Percentiles rank a stretch among this genome's conserved stretches.
Evolutionary conservation across 1,140 invertebrate genomes (phyloP).

Genomic region (Drosophila virilis): DNA sequence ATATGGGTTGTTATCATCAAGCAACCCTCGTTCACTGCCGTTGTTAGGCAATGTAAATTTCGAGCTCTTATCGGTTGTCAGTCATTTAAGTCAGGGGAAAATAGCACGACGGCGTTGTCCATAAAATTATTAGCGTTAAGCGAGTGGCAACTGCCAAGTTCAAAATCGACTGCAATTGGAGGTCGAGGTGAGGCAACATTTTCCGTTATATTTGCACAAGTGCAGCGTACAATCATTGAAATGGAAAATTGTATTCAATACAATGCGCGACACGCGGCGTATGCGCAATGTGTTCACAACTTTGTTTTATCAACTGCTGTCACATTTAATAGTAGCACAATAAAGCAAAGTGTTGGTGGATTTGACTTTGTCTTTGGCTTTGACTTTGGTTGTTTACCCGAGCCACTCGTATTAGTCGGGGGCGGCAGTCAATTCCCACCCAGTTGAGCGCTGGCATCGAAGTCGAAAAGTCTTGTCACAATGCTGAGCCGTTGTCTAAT

Average conservation of each 20-base stretch:
- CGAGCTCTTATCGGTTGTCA: conserved; percentile 33
- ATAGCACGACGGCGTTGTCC: conserved; percentile 1
- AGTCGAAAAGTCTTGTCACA: conserved; percentile 38
- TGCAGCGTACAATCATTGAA: conserved; percentile 41
- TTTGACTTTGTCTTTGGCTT: conserved; percentile 44
- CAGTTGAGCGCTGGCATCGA: conserved; percentile 60
- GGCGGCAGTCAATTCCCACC: conserved; percentile 30
- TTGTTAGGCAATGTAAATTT: conserved; percentile 22
- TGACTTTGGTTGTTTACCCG: conserved; percentile 19
- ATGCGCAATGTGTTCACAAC: conserved; percentile 50
- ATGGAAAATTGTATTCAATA: conserved; percentile 23
- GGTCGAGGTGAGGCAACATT: conserved; percentile 33
- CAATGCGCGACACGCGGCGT: conserved; percentile 31
- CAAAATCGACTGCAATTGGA: conserved; percentile 54
- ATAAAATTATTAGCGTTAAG: conserved; percentile 20
- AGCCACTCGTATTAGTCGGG: conserved; percentile 49
- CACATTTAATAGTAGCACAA: conserved; percentile 29
- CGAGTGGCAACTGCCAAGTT: conserved; percentile 49
- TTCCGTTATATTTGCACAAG: conserved; percentile 55
- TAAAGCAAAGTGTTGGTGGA: conserved; percentile 33
- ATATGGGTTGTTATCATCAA: neutral
- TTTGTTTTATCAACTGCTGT: conserved; percentile 60
- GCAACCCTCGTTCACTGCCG: conserved; percentile 10
- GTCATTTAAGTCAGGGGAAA: conserved; percentile 3
- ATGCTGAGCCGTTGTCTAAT: conserved; percentile 51